A percentile compares a stretch with the other conserved stretches of the same genome.
phyloP scores from a whole-genome alignment of 30 jellyfish, hydroid and myxozoan species.

The Chrysaora quinquecirrha region DNA sequence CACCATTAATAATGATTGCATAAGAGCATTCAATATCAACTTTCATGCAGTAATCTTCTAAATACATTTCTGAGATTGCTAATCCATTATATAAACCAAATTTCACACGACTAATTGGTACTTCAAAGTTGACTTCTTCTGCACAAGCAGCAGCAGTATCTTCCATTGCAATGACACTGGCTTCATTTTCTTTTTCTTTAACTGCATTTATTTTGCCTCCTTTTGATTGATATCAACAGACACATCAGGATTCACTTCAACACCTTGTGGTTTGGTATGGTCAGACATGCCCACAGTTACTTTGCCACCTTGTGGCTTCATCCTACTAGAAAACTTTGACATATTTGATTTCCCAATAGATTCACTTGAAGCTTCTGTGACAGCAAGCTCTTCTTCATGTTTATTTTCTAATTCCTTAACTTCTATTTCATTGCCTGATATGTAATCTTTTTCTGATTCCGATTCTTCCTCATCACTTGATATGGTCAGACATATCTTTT shows the following conservation, averaged over 20 bases:
- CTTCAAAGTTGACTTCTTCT: conserved; percentile 7
- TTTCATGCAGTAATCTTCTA: conserved; percentile 15
- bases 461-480: conserved; percentile 92
- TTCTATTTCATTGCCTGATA: neutral
- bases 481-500: conserved; percentile 57
- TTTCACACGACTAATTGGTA: conserved; percentile 32
- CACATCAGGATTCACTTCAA: too few species aligned
- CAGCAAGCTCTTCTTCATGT: neutral
- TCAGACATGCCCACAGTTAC: neutral
- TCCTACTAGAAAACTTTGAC: conserved; percentile 54
- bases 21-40: conserved; percentile 39
- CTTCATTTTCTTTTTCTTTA: neutral
- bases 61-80: conserved; percentile 35
- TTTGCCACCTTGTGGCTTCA: conserved; percentile 78
- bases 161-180: neutral
- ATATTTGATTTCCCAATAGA: neutral
- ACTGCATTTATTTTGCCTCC: too few species aligned
- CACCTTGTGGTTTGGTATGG: too few species aligned
- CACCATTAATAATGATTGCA: conserved; percentile 23
- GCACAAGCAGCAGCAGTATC: neutral
- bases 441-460: neutral
- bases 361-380: neutral
- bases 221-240: too few species aligned
- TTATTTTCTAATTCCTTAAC: too few species aligned
- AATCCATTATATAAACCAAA: conserved; percentile 63